phyloP scores from a whole-genome alignment of 2,797 vertebrate species.

The Sebastes baramenuke region DNA sequence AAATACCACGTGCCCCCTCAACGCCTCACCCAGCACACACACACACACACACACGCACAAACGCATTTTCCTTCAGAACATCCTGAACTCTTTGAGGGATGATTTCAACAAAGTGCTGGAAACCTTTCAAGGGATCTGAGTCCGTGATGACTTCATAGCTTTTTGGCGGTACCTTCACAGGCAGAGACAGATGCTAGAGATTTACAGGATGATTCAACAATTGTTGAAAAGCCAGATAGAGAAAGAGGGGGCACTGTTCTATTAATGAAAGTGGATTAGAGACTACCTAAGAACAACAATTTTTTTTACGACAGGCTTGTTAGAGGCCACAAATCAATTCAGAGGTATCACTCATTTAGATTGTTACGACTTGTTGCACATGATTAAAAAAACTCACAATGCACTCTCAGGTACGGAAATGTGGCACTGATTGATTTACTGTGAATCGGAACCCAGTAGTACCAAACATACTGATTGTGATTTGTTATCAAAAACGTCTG shows the following conservation, averaged over 20 bases:
- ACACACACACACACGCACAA: neutral
- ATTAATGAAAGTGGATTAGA: slow-evolving; percentile 24
- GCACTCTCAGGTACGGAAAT: too few species aligned
- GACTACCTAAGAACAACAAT: neutral
- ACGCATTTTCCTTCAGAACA: slow-evolving; percentile 31
- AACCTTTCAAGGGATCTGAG: slow-evolving; percentile 44
- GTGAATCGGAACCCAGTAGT: too few species aligned
- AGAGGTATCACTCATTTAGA: neutral
- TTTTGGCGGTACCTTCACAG: slow-evolving; percentile 24
- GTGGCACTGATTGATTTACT: too few species aligned
- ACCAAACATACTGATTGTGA: too few species aligned
- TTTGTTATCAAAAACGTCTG: too few species aligned
- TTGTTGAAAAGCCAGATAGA: slow-evolving; percentile 14
- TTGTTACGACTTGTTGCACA: neutral
- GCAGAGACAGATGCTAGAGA: slow-evolving; percentile 19
- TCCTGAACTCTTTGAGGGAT: slow-evolving; percentile 45
- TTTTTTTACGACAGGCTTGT: neutral
- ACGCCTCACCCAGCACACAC: slow-evolving; percentile 2
- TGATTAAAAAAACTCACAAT: neutral
- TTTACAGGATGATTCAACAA: slow-evolving; percentile 41
- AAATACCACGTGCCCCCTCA: slow-evolving; percentile 2
- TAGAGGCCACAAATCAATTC: neutral
- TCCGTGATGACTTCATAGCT: slow-evolving; percentile 35
- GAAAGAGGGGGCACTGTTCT: neutral
- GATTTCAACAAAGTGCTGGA: slow-evolving; percentile 47